Percentiles rank a stretch among this genome's conserved stretches.
Conservation (phyloP, 2,888 invertebrate genomes). For the Caenorhabditis uteleia region DNA sequence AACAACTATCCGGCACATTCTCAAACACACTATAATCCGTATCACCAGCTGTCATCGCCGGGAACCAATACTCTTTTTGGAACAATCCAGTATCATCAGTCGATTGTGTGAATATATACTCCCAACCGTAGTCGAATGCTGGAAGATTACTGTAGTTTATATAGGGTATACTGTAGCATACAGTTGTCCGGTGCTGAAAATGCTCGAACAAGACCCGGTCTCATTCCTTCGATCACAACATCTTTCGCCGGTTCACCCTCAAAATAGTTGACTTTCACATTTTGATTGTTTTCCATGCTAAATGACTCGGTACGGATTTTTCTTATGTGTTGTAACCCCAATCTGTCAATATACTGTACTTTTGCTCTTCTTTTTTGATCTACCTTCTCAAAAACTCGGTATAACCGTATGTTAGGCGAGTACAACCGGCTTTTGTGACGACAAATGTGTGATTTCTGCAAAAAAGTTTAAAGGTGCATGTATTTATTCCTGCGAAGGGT, state of each 20-base stretch:
- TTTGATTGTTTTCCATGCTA: constrained; percentile 11
- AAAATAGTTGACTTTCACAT: constrained; percentile 32
- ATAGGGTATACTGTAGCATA: background rate
- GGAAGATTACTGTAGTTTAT: background rate
- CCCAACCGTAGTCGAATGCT: constrained; percentile 36
- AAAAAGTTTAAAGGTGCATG: no score
- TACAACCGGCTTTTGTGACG: constrained; percentile 18
- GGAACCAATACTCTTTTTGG: constrained; percentile 38
- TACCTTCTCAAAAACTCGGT: constrained; percentile 24
- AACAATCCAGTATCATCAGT: constrained; percentile 21
- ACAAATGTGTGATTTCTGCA: constrained; percentile 33
- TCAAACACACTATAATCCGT: constrained; percentile 25
- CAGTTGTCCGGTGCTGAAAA: constrained; percentile 17
- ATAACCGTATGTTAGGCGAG: constrained; percentile 14
- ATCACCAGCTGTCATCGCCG: constrained; percentile 28
- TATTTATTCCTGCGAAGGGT: no score
- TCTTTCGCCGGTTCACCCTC: constrained; percentile 30
- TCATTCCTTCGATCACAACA: constrained; percentile 25
- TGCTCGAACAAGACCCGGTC: constrained; percentile 30
- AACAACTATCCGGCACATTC: constrained; percentile 25
- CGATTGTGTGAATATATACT: constrained; percentile 28
- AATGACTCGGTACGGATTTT: constrained; percentile 20
- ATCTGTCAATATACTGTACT: constrained; percentile 3
- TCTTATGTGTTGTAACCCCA: constrained; percentile 24
- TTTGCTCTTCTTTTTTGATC: no score